phyloP scores from a whole-genome alignment of 2,113 vertebrate genomes.

The Sphaerodactylus townsendi region DNA sequence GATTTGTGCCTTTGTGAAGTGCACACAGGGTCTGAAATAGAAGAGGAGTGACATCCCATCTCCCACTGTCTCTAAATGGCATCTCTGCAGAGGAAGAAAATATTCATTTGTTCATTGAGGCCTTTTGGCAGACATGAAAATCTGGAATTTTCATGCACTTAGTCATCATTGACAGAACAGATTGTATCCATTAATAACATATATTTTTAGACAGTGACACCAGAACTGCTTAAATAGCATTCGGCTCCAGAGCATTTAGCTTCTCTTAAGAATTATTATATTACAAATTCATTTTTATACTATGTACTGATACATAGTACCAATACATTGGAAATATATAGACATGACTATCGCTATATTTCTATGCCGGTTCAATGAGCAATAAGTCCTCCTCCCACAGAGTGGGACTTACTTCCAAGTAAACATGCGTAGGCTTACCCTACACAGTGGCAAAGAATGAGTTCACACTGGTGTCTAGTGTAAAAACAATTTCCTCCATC shows the following conservation, averaged over 20 bases:
- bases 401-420: too few relatives aligned
- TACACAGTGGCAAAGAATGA: background rate
- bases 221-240: background rate
- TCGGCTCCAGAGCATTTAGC: background rate
- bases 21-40: background rate
- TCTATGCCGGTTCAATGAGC: too few relatives aligned
- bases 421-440: background rate
- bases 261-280: background rate
- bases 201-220: conserved; percentile 25
- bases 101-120: conserved; percentile 16
- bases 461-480: background rate
- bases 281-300: background rate
- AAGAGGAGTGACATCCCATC: background rate
- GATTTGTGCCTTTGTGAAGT: background rate
- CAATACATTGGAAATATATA: background rate
- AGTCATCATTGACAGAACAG: background rate
- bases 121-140: background rate
- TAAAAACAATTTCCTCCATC: background rate
- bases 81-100: background rate
- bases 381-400: too few relatives aligned
- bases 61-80: background rate
- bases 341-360: background rate
- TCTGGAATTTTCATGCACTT: conserved; percentile 1
- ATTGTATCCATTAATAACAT: background rate
- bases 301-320: background rate